Evolutionary conservation across 2,113 vertebrate genomes (phyloP), one percentile per base, ranked within the genome.

Genomic region (Sylvia atricapilla): DNA sequence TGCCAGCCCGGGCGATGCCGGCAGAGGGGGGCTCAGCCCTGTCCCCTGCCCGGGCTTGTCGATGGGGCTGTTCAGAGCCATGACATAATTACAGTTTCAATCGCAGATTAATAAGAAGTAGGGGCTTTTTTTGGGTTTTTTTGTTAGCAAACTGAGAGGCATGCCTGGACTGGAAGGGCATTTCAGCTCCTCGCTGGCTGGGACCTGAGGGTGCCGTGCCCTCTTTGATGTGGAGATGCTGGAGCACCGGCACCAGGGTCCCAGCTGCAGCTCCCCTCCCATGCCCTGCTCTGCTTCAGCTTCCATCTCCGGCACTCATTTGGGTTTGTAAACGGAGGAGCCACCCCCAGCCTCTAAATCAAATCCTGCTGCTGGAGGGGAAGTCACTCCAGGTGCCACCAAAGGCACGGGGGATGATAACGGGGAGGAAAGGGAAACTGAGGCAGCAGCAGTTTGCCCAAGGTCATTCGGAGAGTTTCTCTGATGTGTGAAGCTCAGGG

Each of bases 31-130:
- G 11, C 37, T 75, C 66, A 89, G 87, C 93, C 37, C 67, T 46
- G 74, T 19, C n/a, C 94, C 77, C 0, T 95, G 97, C 97, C 94
- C 35, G 0, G 43, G 93, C 97, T 97, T 97, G 96, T 93, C 90
- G 56, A 90, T 72, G 91, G 84, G 73, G 87, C 27, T 82, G 70
- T 89, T 77, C 35, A 74, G 84, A 16, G 89, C 43, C n/a, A 95
- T 95, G 97, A 96, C 97, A 97, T 98, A 97, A 97, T 97, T 97
- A 96, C 92, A 80, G 96, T 96, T 96, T 98, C 97, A 97, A 97
- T 98, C 55, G 0, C 89, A 97, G 96, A 97, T 98, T 97, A 98
- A 98, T 97, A 97, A 93, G 84, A 95, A 97, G 89, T 72, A 96
- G 60, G 44, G 0, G 1, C 6, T 15, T 23, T 44, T 95, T 97